Evolutionary conservation across 2,113 vertebrate genomes (phyloP).

Genomic region (Progne subis): DNA sequence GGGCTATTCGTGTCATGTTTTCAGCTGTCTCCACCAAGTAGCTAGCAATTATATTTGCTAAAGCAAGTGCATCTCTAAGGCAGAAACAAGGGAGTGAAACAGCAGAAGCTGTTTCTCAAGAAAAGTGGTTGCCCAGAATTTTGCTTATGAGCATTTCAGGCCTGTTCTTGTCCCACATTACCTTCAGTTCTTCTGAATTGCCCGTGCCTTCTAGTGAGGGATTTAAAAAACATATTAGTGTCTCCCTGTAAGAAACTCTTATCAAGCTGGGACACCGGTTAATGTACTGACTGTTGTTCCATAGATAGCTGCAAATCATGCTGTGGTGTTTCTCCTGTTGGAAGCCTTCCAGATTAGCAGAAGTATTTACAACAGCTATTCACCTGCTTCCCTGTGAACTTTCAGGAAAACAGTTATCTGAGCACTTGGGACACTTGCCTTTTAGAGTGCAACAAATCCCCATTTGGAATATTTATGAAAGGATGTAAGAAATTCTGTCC

Average conservation of each 20-base stretch:
- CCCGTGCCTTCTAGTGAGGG: not conserved
- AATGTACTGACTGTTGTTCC: not conserved
- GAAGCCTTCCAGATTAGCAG: not conserved
- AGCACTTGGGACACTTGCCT: not conserved
- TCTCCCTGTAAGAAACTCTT: not conserved
- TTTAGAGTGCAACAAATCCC: not conserved
- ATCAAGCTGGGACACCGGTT: not conserved
- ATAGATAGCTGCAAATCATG: not conserved
- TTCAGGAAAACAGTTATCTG: not conserved
- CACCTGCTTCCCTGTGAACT: not conserved
- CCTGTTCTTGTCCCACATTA: not conserved
- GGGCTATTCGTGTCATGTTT: rapidly evolving
- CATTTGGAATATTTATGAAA: not conserved
- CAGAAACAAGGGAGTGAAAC: not conserved
- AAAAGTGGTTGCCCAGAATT: not conserved
- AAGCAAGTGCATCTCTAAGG: not conserved
- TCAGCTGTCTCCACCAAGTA: not conserved
- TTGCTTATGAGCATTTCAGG: not conserved
- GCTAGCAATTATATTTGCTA: not conserved
- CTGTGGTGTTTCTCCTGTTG: not conserved
- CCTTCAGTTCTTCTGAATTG: not conserved
- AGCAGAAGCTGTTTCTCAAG: not conserved
- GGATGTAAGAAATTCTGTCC: not conserved
- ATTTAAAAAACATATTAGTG: not conserved
- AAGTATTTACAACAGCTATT: not conserved